Percentiles rank a stretch among this genome's conserved stretches.
Evolutionary conservation across 2,113 vertebrate genomes (phyloP).

Genomic region (Serranochromis macrocephalus): DNA sequence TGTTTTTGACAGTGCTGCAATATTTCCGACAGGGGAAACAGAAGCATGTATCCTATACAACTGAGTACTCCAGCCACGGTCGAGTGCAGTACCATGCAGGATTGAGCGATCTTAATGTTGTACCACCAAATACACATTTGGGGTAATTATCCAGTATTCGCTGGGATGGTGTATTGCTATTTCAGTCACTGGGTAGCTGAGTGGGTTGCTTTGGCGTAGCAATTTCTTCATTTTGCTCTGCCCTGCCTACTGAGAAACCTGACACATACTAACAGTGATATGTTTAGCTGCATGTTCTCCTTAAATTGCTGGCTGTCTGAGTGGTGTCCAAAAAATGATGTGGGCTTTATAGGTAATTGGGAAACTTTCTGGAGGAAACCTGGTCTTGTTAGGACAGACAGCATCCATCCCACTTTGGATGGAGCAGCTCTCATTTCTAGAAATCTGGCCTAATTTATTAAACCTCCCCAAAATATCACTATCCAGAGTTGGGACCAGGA

Average conservation of each 20-base stretch:
- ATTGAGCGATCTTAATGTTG: neutral
- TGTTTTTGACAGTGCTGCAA: neutral
- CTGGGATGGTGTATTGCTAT: neutral
- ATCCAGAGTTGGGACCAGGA: neutral
- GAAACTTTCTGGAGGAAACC: neutral
- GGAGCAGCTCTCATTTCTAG: neutral
- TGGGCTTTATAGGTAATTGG: neutral
- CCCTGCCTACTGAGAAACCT: neutral
- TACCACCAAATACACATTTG: neutral
- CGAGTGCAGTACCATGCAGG: neutral
- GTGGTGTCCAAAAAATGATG: neutral
- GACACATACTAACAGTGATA: neutral
- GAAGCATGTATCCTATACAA: neutral
- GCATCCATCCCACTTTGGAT: neutral
- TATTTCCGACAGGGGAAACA: neutral
- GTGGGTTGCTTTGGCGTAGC: accelerated
- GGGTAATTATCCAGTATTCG: neutral
- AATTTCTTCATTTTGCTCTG: neutral
- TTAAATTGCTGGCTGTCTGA: neutral
- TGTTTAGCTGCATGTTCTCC: accelerated
- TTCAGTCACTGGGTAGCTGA: neutral
- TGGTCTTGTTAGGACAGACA: accelerated
- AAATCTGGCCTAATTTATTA: neutral
- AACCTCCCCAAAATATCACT: neutral
- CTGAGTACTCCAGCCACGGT: neutral